Evolutionary conservation across 1,140 invertebrate species (phyloP).

Genomic region (Drosophila sechellia): DNA sequence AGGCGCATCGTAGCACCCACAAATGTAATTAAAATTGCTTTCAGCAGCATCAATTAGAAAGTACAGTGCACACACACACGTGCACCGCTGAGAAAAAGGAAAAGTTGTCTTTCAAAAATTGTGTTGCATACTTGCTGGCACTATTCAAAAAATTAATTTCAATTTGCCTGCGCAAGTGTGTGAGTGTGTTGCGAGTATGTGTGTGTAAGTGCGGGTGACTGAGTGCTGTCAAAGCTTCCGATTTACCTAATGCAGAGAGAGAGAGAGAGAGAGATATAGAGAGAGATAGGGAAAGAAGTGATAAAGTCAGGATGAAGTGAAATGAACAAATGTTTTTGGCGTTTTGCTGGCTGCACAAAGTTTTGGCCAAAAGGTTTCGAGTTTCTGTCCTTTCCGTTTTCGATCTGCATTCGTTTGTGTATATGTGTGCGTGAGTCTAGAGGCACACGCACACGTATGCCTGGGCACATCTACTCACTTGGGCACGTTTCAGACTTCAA

Average conservation of each 20-base stretch:
- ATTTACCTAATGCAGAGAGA: conserved; percentile 36
- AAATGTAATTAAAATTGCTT: conserved; percentile 81
- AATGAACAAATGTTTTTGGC: conserved; percentile 28
- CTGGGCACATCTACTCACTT: conserved; percentile 16
- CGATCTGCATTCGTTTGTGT: conserved; percentile 19
- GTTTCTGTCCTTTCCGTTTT: conserved; percentile 21
- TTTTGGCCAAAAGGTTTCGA: conserved; percentile 47
- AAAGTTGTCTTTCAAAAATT: conserved; percentile 61
- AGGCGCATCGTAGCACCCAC: conserved; percentile 15
- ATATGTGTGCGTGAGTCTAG: neutral
- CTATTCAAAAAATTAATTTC: conserved; percentile 72
- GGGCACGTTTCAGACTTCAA: conserved; percentile 33
- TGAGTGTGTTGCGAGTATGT: conserved; percentile 17
- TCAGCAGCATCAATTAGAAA: conserved; percentile 75
- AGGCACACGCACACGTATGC: conserved; percentile 15
- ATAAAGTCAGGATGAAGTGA: neutral
- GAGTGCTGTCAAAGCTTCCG: conserved; percentile 49
- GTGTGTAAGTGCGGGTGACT: conserved; percentile 20
- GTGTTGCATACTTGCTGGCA: conserved; percentile 75
- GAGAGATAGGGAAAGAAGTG: neutral
- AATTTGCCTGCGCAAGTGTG: conserved; percentile 46
- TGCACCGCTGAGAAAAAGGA: conserved; percentile 8
- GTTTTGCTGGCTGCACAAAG: conserved; percentile 45
- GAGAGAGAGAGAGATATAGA: neutral
- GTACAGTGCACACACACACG: conserved; percentile 32